phyloP scores from a whole-genome alignment of 1,140 invertebrate species.

The Eumaeus atala region DNA sequence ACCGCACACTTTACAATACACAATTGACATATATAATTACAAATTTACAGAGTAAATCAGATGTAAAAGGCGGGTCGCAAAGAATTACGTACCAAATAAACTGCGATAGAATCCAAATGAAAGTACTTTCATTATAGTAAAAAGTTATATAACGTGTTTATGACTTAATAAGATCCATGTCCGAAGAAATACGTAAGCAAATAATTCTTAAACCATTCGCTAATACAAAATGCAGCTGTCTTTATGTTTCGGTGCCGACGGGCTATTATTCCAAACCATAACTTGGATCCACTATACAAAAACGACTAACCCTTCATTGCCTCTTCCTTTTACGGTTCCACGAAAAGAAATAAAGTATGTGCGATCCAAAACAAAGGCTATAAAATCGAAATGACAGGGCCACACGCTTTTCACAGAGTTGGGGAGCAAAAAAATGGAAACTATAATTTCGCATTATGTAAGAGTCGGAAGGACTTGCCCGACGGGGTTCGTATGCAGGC shows the following conservation, averaged over 20 bases:
- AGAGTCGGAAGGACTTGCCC: constrained; percentile 64
- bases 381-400: constrained; percentile 67
- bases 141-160: constrained; percentile 1
- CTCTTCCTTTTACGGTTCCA: constrained; percentile 71
- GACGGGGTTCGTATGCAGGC: constrained; percentile 63
- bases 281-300: constrained; percentile 55
- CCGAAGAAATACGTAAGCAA: neutral
- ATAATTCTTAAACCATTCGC: constrained; percentile 3
- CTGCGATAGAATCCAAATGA: too few species aligned
- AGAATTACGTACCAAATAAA: too few species aligned
- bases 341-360: constrained; percentile 70
- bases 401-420: constrained; percentile 65
- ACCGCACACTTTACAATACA: too few species aligned
- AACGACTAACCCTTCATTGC: constrained; percentile 69
- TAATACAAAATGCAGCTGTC: constrained; percentile 38
- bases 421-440: constrained; percentile 49
- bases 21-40: too few species aligned
- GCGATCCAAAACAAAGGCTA: constrained; percentile 64
- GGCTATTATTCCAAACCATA: constrained; percentile 65
- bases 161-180: constrained; percentile 15
- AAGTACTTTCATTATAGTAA: too few species aligned
- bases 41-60: too few species aligned
- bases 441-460: constrained; percentile 71
- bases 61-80: too few species aligned
- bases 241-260: constrained; percentile 40